These are phyloP conservation scores for Dufourea novaeangliae DNA, from an alignment of 1,140 invertebrate genomes.

Conservation along the genomic window DNA sequence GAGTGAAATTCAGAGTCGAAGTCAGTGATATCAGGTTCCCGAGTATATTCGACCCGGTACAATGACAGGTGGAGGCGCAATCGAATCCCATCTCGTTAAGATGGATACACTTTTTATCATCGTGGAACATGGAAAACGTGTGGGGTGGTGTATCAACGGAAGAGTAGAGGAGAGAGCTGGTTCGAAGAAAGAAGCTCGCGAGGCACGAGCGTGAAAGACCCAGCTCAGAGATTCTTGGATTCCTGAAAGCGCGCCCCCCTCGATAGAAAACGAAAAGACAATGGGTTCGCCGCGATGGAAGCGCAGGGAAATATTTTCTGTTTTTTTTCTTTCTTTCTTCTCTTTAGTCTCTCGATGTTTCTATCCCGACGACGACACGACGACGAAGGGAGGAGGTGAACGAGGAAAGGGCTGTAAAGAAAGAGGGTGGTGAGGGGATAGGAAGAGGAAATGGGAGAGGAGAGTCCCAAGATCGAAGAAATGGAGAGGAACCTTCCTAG, in stretches of 20 bases:
- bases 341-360: constrained; percentile 59
- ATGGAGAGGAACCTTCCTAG: no score
- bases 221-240: constrained; percentile 36
- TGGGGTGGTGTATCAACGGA: constrained; percentile 21
- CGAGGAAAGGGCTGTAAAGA: neutral
- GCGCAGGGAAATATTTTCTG: constrained; percentile 45
- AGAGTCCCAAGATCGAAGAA: constrained; percentile 48
- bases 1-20: neutral
- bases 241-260: constrained; percentile 59
- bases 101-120: no score
- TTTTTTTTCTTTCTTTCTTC: no score
- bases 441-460: no score
- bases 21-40: constrained; percentile 1
- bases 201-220: constrained; percentile 46
- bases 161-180: constrained; percentile 30
- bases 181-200: constrained; percentile 41
- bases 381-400: neutral
- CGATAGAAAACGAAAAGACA: constrained; percentile 59
- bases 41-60: constrained; percentile 13
- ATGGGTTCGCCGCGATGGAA: constrained; percentile 61
- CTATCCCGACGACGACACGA: constrained; percentile 40
- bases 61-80: constrained; percentile 32
- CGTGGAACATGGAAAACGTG: no score
- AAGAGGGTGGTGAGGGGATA: neutral
- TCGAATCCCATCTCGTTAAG: constrained; percentile 51